Evolutionary conservation across 2,113 vertebrate genomes (phyloP).

Genomic region (Carassius gibelio): DNA sequence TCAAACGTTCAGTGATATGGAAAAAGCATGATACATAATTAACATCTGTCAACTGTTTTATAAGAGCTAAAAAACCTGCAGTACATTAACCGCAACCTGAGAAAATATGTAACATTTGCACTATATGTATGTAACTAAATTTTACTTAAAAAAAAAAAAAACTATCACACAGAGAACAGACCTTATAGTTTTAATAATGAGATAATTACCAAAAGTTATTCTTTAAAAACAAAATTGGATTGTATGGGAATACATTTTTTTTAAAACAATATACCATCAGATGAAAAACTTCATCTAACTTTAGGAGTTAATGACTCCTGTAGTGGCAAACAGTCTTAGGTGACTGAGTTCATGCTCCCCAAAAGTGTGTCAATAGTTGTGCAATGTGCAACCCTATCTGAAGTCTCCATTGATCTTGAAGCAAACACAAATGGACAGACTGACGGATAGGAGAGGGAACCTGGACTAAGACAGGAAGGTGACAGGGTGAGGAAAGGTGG

Average conservation of each 20-base stretch:
- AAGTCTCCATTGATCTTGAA: slow-evolving; percentile 40
- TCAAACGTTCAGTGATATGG: not conserved
- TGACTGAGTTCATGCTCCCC: slow-evolving; percentile 38
- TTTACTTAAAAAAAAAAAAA: not conserved
- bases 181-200: not conserved
- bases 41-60: not conserved
- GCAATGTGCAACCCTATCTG: slow-evolving; percentile 59
- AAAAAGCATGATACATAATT: not conserved
- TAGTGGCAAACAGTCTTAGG: not conserved
- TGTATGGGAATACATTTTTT: not conserved
- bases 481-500: not conserved
- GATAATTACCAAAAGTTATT: too few relatives aligned
- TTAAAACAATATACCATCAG: not conserved
- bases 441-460: slow-evolving; percentile 5
- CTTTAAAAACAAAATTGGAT: too few relatives aligned
- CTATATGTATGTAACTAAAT: not conserved
- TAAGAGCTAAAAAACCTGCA: not conserved
- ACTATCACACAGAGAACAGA: not conserved
- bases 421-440: slow-evolving; percentile 42
- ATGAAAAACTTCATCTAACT: not conserved
- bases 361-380: slow-evolving; percentile 61
- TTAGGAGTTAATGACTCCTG: not conserved
- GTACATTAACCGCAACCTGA: not conserved
- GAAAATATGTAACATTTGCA: not conserved
- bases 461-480: not conserved